Evolutionary conservation across 1,140 invertebrate species (phyloP).

Genomic region (Micrasema longulum): DNA sequence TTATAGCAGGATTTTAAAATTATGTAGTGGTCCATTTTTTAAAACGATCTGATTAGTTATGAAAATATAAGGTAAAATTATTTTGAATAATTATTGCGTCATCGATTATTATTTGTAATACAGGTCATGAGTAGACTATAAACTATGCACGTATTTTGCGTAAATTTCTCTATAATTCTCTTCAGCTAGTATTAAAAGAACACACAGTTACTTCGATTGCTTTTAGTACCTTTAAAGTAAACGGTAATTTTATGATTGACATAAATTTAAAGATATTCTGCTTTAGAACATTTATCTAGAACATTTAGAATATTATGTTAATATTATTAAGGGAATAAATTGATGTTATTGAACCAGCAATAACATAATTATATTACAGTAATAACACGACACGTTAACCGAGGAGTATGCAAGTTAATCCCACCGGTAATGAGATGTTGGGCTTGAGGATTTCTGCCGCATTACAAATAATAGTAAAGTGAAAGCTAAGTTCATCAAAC

Average conservation of each 20-base stretch:
- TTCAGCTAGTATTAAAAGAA: too few relatives aligned
- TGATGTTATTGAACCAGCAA: conserved; percentile 11
- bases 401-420: conserved; percentile 19
- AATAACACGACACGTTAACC: neutral
- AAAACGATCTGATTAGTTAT: neutral
- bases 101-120: too few relatives aligned
- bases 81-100: too few relatives aligned
- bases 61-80: too few relatives aligned
- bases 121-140: too few relatives aligned
- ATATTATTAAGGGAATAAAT: neutral
- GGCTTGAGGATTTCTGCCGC: conserved; percentile 48
- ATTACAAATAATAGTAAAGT: conserved; percentile 55
- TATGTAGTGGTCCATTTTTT: conserved; percentile 10
- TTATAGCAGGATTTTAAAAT: neutral
- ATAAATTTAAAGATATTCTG: too few relatives aligned
- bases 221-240: too few relatives aligned
- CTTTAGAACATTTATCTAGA: too few relatives aligned
- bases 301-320: neutral
- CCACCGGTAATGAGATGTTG: conserved; percentile 28
- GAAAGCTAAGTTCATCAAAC: conserved; percentile 47
- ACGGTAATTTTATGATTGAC: too few relatives aligned
- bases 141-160: too few relatives aligned
- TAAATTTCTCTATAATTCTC: too few relatives aligned
- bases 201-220: too few relatives aligned
- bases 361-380: neutral